Percentiles rank a stretch among this genome's conserved stretches.
Conservation (phyloP, 1,140 invertebrate species). For the Cydia splendana region DNA sequence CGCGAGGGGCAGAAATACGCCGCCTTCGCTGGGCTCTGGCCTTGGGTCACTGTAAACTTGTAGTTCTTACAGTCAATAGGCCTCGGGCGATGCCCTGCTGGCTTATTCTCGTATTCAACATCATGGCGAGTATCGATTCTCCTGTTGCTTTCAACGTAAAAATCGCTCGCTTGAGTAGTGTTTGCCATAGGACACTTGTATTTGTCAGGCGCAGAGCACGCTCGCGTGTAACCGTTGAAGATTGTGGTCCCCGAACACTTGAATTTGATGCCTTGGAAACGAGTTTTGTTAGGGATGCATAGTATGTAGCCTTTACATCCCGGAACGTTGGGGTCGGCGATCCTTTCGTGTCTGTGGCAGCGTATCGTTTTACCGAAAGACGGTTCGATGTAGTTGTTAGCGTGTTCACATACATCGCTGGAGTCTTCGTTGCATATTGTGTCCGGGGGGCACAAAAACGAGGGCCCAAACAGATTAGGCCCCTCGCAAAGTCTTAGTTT, state of each 20-base stretch:
- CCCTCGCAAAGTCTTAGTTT: constrained; percentile 65
- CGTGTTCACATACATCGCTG: constrained; percentile 62
- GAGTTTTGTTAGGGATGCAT: constrained; percentile 69
- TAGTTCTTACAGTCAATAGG: constrained; percentile 73
- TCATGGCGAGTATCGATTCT: constrained; percentile 39
- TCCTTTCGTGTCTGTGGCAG: constrained; percentile 64
- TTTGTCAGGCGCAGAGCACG: constrained; percentile 60
- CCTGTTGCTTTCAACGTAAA: constrained; percentile 45
- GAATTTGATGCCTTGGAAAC: constrained; percentile 72
- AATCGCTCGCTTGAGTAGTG: constrained; percentile 42
- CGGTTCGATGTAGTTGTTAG: constrained; percentile 61
- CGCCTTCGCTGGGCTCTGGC: constrained; percentile 51
- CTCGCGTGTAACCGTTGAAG: constrained; percentile 66
- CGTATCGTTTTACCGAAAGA: constrained; percentile 51
- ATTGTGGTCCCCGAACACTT: constrained; percentile 70
- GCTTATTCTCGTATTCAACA: constrained; percentile 10
- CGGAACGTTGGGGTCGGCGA: constrained; percentile 65
- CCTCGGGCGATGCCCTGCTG: constrained; percentile 34
- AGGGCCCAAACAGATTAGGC: constrained; percentile 55
- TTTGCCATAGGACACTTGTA: constrained; percentile 65
- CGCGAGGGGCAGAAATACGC: constrained; percentile 69
- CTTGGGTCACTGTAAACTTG: constrained; percentile 66
- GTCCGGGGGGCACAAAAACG: constrained; percentile 64
- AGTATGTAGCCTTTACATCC: constrained; percentile 73
- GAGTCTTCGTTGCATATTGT: constrained; percentile 70